Evolutionary conservation across 1,140 invertebrate species (phyloP).

Genomic region (Latrodectus geometricus): DNA sequence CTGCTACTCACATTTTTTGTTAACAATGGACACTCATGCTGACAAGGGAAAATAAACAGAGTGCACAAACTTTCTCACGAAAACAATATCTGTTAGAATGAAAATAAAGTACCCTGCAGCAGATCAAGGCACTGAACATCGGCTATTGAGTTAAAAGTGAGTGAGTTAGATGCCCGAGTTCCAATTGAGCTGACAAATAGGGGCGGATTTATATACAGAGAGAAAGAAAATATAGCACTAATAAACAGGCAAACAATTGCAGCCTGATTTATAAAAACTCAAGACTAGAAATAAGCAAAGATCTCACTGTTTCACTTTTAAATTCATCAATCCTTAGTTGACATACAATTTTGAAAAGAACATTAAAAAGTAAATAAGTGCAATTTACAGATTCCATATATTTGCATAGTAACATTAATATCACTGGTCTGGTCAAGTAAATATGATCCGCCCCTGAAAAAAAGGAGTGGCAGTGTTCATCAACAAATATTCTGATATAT

Average conservation of each 20-base stretch:
- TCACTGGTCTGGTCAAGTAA: not conserved
- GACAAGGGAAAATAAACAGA: not conserved
- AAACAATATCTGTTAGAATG: slow-evolving; percentile 58
- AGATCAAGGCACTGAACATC: slow-evolving; percentile 61
- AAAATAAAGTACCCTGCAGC: slow-evolving; percentile 58
- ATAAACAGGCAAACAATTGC: not conserved
- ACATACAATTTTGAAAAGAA: too few relatives aligned
- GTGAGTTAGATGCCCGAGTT: slow-evolving; percentile 31
- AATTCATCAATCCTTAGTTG: too few relatives aligned
- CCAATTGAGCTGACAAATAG: slow-evolving; percentile 52
- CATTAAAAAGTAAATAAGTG: too few relatives aligned
- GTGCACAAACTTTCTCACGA: not conserved
- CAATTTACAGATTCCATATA: too few relatives aligned
- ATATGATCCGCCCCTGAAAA: slow-evolving; percentile 39
- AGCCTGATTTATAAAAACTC: not conserved
- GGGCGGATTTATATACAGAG: slow-evolving; percentile 22
- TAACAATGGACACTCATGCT: slow-evolving; percentile 18
- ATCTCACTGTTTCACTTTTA: not conserved
- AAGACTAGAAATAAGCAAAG: not conserved
- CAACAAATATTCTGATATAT: slow-evolving; percentile 22
- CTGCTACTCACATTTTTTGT: slow-evolving; percentile 4
- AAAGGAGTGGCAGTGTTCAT: slow-evolving; percentile 46
- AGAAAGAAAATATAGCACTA: not conserved
- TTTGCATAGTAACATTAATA: too few relatives aligned
- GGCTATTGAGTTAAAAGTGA: slow-evolving; percentile 39